phyloP scores from a whole-genome alignment of 2,797 vertebrate genomes.

The Rhynchonycteris naso region DNA sequence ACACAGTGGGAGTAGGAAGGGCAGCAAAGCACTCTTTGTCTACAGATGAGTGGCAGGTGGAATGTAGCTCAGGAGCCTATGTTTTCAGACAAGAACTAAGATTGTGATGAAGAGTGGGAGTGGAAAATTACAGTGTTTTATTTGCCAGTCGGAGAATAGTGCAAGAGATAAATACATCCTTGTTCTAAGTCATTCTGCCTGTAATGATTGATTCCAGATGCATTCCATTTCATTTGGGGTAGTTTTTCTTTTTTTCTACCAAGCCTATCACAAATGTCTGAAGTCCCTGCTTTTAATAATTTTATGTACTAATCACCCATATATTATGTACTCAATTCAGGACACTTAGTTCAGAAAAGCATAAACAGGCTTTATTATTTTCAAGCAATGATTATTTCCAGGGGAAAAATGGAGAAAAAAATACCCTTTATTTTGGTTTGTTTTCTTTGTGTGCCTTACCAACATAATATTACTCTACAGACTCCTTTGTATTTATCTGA shows the following conservation, averaged over 20 bases:
- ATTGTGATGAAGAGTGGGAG: too few species aligned
- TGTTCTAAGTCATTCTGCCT: not conserved
- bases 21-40: not conserved
- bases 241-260: not conserved
- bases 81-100: not conserved
- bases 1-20: accelerated
- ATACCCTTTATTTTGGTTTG: not conserved
- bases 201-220: not conserved
- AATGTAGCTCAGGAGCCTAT: not conserved
- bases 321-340: not conserved
- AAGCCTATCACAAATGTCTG: not conserved
- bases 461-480: not conserved
- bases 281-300: not conserved
- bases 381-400: not conserved
- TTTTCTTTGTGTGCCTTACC: not conserved
- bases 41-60: not conserved
- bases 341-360: not conserved
- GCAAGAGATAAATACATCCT: not conserved
- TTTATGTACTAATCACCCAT: not conserved
- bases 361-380: not conserved
- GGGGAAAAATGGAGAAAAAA: not conserved
- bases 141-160: not conserved
- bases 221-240: not conserved
- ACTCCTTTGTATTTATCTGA: not conserved
- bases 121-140: not conserved